phyloP scores from a whole-genome alignment of 2,797 vertebrate species.

The Tokudaia tokunoshimensis region DNA sequence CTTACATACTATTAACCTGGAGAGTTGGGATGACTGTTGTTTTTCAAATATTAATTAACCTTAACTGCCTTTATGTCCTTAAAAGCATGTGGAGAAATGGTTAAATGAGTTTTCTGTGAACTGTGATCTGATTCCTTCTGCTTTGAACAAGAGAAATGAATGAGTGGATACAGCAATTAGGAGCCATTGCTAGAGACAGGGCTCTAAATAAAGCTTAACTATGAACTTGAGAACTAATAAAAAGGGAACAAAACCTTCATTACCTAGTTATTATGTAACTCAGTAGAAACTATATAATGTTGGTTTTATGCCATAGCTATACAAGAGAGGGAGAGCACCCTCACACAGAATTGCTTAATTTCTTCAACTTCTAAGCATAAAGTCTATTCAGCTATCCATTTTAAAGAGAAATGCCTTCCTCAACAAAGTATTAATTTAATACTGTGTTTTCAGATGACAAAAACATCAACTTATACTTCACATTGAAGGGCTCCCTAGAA shows the following conservation, averaged over 20 bases:
- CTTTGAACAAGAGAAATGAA: conserved; percentile 63
- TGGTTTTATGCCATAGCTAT: conserved; percentile 8
- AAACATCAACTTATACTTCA: not conserved
- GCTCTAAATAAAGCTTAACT: conserved; percentile 66
- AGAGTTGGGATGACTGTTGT: not conserved
- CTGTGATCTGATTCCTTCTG: not conserved
- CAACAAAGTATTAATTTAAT: not conserved
- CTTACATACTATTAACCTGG: conserved; percentile 9
- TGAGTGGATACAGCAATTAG: conserved; percentile 33
- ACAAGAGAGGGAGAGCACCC: not conserved
- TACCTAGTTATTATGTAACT: conserved; percentile 33
- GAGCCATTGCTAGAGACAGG: conserved; percentile 32
- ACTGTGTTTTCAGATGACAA: not conserved
- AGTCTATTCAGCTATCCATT: not conserved
- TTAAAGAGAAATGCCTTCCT: not conserved
- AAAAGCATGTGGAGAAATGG: conserved; percentile 50
- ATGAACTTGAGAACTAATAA: conserved; percentile 61
- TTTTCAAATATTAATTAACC: conserved; percentile 65
- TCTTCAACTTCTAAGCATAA: not conserved
- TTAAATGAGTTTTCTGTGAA: conserved; percentile 65
- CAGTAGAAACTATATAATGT: not conserved
- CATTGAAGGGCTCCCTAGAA: not conserved
- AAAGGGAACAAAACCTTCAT: not conserved
- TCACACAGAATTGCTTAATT: conserved; percentile 3
- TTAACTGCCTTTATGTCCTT: conserved; percentile 53